Conservation (phyloP, 2,797 vertebrate species). For the Monodelphis domestica region DNA sequence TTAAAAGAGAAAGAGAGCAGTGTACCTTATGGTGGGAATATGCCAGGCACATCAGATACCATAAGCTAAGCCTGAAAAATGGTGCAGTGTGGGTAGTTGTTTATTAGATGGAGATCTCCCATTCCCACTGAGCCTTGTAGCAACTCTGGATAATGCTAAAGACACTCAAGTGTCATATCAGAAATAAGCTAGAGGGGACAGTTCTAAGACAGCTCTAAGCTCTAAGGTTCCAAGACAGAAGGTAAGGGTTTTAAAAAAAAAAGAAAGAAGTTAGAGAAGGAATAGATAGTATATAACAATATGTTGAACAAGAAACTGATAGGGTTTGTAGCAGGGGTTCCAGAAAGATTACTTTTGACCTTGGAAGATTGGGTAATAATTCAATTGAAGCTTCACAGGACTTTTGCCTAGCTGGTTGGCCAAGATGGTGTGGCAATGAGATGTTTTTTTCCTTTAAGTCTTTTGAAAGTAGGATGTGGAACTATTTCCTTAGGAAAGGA, state of each 20-base stretch:
- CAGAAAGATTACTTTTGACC: neutral
- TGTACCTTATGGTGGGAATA: neutral
- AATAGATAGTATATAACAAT: neutral
- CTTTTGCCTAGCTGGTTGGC: too few species aligned
- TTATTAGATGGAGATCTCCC: neutral
- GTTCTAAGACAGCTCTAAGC: too few species aligned
- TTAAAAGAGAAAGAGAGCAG: neutral
- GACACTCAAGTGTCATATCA: neutral
- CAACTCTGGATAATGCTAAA: neutral
- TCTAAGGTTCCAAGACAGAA: too few species aligned
- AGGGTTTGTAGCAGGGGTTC: neutral
- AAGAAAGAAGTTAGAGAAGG: neutral
- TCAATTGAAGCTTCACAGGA: too few species aligned
- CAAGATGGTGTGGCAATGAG: neutral
- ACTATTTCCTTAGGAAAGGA: neutral
- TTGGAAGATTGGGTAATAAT: neutral
- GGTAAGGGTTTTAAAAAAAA: too few species aligned
- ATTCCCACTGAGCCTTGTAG: neutral
- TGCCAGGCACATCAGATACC: neutral
- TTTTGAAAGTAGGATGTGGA: neutral
- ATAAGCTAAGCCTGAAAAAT: neutral
- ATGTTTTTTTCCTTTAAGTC: neutral
- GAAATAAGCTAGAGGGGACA: too few species aligned
- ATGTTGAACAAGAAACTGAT: neutral
- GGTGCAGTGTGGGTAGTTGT: neutral